These are phyloP conservation scores for Philereme transversata DNA, from an alignment of 2,888 invertebrate genomes.

Conservation along the genomic window DNA sequence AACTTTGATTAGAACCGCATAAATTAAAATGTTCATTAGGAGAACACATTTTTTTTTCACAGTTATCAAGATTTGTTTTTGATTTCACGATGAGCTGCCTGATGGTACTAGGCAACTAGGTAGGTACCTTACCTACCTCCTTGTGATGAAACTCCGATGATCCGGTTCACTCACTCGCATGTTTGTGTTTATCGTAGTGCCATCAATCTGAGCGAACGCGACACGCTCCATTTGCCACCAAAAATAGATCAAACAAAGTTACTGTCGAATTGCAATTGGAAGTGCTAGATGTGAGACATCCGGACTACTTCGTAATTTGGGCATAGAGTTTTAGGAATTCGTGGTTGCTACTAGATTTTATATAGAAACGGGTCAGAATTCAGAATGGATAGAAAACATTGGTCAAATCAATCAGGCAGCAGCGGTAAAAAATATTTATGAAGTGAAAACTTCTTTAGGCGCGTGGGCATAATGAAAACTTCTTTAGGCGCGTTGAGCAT, in stretches of 20 bases:
- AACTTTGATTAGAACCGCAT: no score
- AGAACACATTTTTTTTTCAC: no score
- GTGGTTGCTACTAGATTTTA: constrained; percentile 8
- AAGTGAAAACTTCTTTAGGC: no score
- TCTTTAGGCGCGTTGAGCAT: no score
- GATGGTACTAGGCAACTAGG: no score
- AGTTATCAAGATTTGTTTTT: no score
- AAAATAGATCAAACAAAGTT: constrained; percentile 75
- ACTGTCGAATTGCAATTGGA: constrained; percentile 57
- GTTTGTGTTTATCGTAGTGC: constrained; percentile 32
- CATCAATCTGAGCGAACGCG: constrained; percentile 62
- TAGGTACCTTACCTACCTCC: no score
- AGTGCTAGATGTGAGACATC: constrained; percentile 64
- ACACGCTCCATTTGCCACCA: constrained; percentile 63
- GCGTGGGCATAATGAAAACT: no score
- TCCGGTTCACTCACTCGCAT: neutral
- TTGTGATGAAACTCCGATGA: constrained; percentile 2
- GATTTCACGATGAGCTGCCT: no score
- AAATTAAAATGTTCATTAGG: no score
- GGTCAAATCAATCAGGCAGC: no score
- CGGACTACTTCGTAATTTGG: constrained; percentile 54
- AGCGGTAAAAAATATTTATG: no score
- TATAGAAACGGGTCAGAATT: constrained; percentile 1
- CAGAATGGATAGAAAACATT: neutral
- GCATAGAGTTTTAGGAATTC: constrained; percentile 12